Conservation (phyloP, 2,113 vertebrate species). For the Indri indri region DNA sequence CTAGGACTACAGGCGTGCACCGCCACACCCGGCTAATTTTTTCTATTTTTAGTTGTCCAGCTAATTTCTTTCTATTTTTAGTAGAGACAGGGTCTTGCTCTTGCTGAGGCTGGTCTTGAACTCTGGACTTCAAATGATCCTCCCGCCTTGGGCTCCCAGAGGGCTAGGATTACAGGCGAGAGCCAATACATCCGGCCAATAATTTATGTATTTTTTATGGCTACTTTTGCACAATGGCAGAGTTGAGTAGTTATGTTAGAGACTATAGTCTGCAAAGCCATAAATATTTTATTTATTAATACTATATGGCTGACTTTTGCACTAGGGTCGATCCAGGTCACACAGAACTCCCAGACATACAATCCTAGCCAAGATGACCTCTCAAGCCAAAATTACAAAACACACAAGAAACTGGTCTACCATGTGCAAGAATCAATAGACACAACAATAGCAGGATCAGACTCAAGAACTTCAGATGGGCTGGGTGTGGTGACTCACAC, state of each 20-base stretch:
- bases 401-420: background rate
- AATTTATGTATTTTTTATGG: background rate
- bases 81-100: too few species aligned
- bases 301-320: background rate
- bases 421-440: background rate
- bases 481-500: too few species aligned
- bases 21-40: too few species aligned
- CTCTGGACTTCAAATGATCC: too few species aligned
- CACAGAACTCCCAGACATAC: background rate
- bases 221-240: background rate
- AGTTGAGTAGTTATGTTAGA: background rate
- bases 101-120: too few species aligned
- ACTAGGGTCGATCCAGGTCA: background rate
- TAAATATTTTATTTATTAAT: background rate
- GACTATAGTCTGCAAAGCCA: background rate
- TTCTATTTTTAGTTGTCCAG: too few species aligned
- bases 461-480: background rate
- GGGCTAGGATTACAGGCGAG: too few species aligned
- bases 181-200: background rate
- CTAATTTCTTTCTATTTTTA: too few species aligned
- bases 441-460: background rate
- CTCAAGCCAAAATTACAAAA: conserved; percentile 7
- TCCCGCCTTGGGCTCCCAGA: too few species aligned
- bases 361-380: background rate
- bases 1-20: too few species aligned